Evolutionary conservation across 2,888 invertebrate species (phyloP), one percentile per base, ranked within the genome.

Genomic region (Epistrophella euchroma): DNA sequence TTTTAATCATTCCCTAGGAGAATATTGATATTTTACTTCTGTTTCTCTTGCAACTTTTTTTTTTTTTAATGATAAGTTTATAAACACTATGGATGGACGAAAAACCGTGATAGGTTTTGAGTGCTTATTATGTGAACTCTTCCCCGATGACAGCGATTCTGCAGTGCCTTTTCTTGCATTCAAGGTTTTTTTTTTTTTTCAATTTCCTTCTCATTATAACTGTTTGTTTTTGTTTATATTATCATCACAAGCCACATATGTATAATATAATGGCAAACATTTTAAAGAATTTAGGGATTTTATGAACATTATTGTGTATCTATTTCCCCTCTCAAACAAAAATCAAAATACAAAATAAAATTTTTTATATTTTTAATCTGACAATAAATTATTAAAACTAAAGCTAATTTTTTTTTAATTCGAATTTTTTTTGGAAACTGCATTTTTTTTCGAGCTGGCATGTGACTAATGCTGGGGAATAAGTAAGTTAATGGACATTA

Each of bases 321-420:
- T 32, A 32, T 35, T 45, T 50, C 45, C 71, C 83, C 22, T 19
- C 35, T 64, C 43, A 55, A 19, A 68, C 28, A 43, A 28, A 10
- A 45, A 64, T 64, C 1, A 47, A 66, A 47, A 45, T 37, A 32
- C 47, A 40, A 35, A 45, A 52, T 62, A 19, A 2, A 66, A 28
- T 72, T 68, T 72, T n/a, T 58, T 77, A 55, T 85, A 79, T 85
- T 68, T 40, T 76, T 81, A 50, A 73, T 56, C 72, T 17, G 85
- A 85, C 85, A 85, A 85, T 85, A 85, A 85, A 81, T 85, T 81
- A 85, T 80, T 84, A 71, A 58, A 37, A 37, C 2, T 13, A 19
- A 37, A 37, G 13, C 2, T 22, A 28, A 19, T 52, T 28, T 25
- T 35, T 11, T 2, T 32, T 28, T 28, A 28, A 4, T 28, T 28